These are phyloP conservation scores for Oenanthe oenanthe DNA, from an alignment of 2,113 vertebrate species.

Conservation along the genomic window DNA sequence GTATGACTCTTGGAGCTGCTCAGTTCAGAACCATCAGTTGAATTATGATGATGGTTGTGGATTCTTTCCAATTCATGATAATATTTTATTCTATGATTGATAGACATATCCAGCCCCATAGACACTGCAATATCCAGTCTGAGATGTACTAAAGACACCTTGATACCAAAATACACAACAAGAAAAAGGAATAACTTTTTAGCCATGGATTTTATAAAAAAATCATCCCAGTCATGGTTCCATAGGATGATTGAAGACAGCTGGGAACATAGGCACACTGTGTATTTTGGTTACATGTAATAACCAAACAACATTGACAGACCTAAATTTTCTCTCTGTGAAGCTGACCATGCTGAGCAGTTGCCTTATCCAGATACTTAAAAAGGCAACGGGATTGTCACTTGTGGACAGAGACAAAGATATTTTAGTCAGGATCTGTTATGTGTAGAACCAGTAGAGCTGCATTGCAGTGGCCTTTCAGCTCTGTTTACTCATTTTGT, in stretches of 20 bases:
- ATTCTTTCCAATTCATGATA: background rate
- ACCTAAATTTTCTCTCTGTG: background rate
- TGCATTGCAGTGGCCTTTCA: background rate
- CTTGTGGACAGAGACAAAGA: background rate
- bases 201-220: background rate
- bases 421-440: background rate
- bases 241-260: background rate
- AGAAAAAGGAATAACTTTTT: background rate
- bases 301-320: background rate
- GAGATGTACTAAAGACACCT: background rate
- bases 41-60: background rate
- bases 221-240: rapidly evolving
- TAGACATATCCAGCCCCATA: background rate
- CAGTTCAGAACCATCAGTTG: background rate
- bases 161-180: background rate
- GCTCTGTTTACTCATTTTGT: background rate
- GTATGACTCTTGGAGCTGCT: background rate
- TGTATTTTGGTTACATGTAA: background rate
- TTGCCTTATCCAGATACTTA: background rate
- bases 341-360: background rate
- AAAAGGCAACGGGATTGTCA: background rate
- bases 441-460: rapidly evolving
- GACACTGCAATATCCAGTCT: background rate
- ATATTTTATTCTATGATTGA: background rate
- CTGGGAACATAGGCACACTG: background rate